Conservation (phyloP, 2,888 invertebrate genomes). For the Teleiodes luculella region DNA sequence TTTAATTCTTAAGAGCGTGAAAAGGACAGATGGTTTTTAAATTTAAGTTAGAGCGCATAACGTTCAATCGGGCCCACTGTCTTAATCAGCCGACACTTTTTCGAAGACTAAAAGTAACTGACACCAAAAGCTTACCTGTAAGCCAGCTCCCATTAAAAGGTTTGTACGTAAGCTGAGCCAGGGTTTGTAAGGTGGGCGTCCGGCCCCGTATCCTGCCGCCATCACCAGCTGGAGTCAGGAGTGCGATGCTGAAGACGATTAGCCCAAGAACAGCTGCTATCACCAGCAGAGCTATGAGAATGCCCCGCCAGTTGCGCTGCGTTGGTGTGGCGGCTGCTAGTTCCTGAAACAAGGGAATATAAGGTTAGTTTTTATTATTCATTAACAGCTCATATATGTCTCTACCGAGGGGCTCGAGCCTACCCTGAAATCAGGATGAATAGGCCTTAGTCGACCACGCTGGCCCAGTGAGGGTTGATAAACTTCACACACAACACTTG, state of each 20-base stretch:
- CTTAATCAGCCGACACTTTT: too few relatives aligned
- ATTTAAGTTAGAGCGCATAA: too few relatives aligned
- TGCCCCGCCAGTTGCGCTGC: slow-evolving; percentile 96
- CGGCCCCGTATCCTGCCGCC: slow-evolving; percentile 83
- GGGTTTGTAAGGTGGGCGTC: slow-evolving; percentile 83
- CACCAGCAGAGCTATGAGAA: slow-evolving; percentile 93
- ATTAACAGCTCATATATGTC: not conserved
- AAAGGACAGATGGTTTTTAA: too few relatives aligned
- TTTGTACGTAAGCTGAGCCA: slow-evolving; percentile 71
- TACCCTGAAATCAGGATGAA: too few relatives aligned
- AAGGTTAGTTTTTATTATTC: not conserved
- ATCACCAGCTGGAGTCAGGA: slow-evolving; percentile 89
- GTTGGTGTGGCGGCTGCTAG: slow-evolving; percentile 91
- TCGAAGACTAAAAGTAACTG: too few relatives aligned
- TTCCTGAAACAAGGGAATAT: slow-evolving; percentile 81
- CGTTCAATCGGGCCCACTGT: too few relatives aligned
- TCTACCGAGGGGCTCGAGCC: too few relatives aligned
- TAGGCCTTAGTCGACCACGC: too few relatives aligned
- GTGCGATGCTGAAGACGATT: slow-evolving; percentile 93
- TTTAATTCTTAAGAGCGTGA: too few relatives aligned
- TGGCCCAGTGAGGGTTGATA: too few relatives aligned
- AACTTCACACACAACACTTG: too few relatives aligned
- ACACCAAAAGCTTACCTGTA: slow-evolving; percentile 47
- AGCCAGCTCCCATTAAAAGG: slow-evolving; percentile 85
- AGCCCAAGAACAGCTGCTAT: slow-evolving; percentile 92